A percentile compares a stretch with the other conserved stretches of the same genome.
Conservation (phyloP, 2,888 invertebrate genomes). For the Drosophila incognita region DNA sequence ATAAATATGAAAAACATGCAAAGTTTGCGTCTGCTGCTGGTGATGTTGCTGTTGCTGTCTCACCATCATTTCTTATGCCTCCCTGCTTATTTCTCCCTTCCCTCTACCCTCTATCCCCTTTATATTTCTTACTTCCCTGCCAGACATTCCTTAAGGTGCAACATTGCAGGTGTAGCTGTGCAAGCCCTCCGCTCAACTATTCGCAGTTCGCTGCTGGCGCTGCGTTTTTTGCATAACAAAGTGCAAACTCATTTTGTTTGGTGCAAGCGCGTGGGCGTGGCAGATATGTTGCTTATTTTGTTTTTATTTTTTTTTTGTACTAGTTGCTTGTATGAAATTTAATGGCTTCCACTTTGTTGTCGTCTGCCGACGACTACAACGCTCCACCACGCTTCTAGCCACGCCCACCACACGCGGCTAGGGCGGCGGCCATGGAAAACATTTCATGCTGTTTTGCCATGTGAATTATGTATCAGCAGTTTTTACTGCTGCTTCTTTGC, state of each 20-base stretch:
- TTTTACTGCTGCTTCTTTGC: constrained; percentile 14
- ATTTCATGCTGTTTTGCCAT: constrained; percentile 78
- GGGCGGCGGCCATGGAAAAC: constrained; percentile 58
- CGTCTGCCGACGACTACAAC: constrained; percentile 54
- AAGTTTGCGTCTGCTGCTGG: constrained; percentile 72
- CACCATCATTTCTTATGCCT: constrained; percentile 67
- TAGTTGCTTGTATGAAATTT: constrained; percentile 81
- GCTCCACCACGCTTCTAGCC: constrained; percentile 26
- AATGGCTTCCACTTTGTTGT: constrained; percentile 80
- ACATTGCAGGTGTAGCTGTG: constrained; percentile 64
- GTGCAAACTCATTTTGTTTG: constrained; percentile 79
- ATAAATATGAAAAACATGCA: constrained; percentile 84
- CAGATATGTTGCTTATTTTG: constrained; percentile 56
- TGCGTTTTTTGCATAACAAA: constrained; percentile 77
- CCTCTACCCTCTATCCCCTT: not conserved
- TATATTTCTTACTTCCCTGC: constrained; percentile 15
- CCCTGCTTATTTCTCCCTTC: constrained; percentile 38
- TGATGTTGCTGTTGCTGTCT: constrained; percentile 59
- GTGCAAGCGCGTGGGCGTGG: constrained; percentile 76
- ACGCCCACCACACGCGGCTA: constrained; percentile 46
- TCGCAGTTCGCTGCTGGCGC: constrained; percentile 13
- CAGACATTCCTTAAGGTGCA: constrained; percentile 75
- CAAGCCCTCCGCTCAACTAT: constrained; percentile 3
- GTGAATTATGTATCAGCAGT: constrained; percentile 74
- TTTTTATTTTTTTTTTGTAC: constrained; percentile 38